phyloP scores from a whole-genome alignment of 2,113 vertebrate species.

The Rhinoderma darwinii region DNA sequence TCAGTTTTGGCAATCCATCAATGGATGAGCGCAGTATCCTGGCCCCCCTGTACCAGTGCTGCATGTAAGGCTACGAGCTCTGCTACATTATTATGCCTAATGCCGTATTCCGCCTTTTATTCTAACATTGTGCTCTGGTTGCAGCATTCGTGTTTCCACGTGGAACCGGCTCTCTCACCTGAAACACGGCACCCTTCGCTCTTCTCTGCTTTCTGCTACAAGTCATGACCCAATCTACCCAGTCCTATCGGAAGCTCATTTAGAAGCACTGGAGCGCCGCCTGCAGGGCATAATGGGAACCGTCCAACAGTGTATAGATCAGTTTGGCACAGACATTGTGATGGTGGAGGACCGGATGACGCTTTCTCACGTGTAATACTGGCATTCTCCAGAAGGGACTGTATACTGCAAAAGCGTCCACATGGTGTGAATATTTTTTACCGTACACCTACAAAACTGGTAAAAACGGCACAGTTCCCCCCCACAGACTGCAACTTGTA shows the following conservation, averaged over 20 bases:
- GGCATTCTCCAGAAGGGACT: slow-evolving; percentile 30
- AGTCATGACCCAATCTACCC: slow-evolving; percentile 88
- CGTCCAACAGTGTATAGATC: slow-evolving; percentile 93
- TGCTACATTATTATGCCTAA: not conserved
- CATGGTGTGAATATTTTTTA: slow-evolving; percentile 39
- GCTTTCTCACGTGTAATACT: slow-evolving; percentile 84
- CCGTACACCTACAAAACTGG: slow-evolving; percentile 16
- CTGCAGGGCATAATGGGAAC: slow-evolving; percentile 85
- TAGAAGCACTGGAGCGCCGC: slow-evolving; percentile 87
- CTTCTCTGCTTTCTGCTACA: slow-evolving; percentile 86
- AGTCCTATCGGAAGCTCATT: slow-evolving; percentile 83
- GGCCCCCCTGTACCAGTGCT: slow-evolving; percentile 97
- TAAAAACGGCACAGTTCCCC: slow-evolving; percentile 39
- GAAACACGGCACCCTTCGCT: slow-evolving; percentile 85
- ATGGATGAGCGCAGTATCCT: slow-evolving; percentile 97
- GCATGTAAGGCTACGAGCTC: slow-evolving; percentile 87
- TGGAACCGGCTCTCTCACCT: slow-evolving; percentile 94
- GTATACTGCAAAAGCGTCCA: not conserved
- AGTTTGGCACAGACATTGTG: slow-evolving; percentile 87
- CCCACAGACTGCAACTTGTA: slow-evolving; percentile 22
- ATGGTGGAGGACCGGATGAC: slow-evolving; percentile 98
- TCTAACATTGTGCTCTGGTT: slow-evolving; percentile 58
- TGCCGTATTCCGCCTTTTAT: not conserved
- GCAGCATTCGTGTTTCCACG: slow-evolving; percentile 92
- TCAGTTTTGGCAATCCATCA: slow-evolving; percentile 93